Base-by-base conservation (phyloP, 2,888 invertebrate species). In the Pheosia gnoma region DNA sequence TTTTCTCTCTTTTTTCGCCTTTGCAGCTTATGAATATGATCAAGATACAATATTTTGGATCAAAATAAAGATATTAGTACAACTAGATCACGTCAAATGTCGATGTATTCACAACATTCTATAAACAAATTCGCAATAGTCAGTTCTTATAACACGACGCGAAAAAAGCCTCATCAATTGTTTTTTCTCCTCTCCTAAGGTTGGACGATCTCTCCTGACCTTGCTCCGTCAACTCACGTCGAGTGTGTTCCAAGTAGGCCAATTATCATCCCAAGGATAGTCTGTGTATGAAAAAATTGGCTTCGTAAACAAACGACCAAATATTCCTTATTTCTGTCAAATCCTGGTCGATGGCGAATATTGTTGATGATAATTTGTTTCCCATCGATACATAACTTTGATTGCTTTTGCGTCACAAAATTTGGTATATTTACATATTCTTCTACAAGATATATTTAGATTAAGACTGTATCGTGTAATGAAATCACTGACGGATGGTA, bases 391-490 rank as follows among this genome's bases (percentile, higher is more conserved):
- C 5, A n/a, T 13, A 39, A 8, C 9, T 49, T 49, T n/a, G 25
- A 38, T 38, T 5, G 11, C 9, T 5, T 3, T n/a, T 39, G 3
- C 55, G 37, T 52, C 54, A 54, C 38, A 55, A 10, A 39, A 55
- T 55, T 54, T 13, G 62, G 59, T 57, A 63, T 45, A 53, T 60
- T 53, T 62, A 59, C 25, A 25, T 65, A 60, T 66, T 64, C 9
- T n/a, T 9, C 57, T n/a, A 0, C 36, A 3, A 45, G 58, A 68
- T 81, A 81, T 81, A 68, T 80, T 74, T 70, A 73, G 77, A 75
- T 64, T 70, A 74, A 72, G 72, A 58, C 60, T 59, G 69, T 58
- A 66, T 60, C 59, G 58, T 62, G 66, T 69, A 70, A 68, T 67
- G 71, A 71, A 71, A 75, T 70, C 67, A 57, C 61, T 67, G 65